Evolutionary conservation across 2,113 vertebrate genomes (phyloP), one percentile per base, ranked within the genome.

Genomic region (Stegostoma tigrinum): DNA sequence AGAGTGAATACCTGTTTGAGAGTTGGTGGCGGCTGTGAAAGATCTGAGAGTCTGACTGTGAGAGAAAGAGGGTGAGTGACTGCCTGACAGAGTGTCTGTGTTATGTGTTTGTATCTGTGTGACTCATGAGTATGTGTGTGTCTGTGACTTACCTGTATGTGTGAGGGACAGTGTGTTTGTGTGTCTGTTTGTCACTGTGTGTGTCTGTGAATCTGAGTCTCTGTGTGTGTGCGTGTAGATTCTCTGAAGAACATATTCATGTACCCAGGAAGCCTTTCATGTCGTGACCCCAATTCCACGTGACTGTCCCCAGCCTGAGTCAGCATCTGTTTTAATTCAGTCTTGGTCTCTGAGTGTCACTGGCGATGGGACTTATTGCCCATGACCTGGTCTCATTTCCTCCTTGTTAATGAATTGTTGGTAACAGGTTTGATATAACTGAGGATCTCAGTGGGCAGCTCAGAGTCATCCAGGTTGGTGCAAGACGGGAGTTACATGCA

Each of bases 161-260:
- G 24, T 72, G 70, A 27, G 70, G 23, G 70, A 27, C 24, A 68
- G 67, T 19, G 24, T 8, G 70, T 72, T 0, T 72, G 70, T 30
- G 24, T 27, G 95, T 95, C 48, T 64, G 78, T 86, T 48, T 89
- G 95, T 95, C 14, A 2, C 52, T 52, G 34, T 95, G 70, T 95
- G 21, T 48, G 72, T 86, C 30, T 95, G 67, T 68, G 55, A 67
- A 24, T 95, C 1, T 68, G 67, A 19, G 15, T 21, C 15, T 68
- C 1, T 68, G 67, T 68, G 67, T 19, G 15, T 68, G 67, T 68
- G 67, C 21, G 17, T 68, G 67, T 23, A 91, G 94, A 91, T 95
- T 94, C 55, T 96, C 85, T 96, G 95, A 7, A 2, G 75, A 17
- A 80, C 75, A 80, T 80, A 14, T 17, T 34, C 7, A 12, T 34